A percentile compares a stretch with the other conserved stretches of the same genome.
Conservation (phyloP, 1,140 invertebrate species). For the Drosophila rhopaloa region DNA sequence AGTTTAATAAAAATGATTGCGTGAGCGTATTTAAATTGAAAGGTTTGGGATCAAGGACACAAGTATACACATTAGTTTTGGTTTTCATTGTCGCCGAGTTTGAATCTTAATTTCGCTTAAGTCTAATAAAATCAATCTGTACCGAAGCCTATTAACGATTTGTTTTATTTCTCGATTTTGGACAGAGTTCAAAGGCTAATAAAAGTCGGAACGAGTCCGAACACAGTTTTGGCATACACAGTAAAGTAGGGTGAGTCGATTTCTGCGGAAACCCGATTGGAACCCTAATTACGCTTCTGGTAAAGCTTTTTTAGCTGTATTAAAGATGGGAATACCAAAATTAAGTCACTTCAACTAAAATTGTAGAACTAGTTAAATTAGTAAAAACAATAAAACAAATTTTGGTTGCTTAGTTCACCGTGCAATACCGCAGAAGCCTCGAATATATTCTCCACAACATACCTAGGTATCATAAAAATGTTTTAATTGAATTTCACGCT, state of each 20-base stretch:
- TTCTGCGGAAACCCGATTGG: not conserved
- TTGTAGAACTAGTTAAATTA: too few relatives aligned
- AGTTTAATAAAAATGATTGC: slow-evolving; percentile 78
- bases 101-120: slow-evolving; percentile 18
- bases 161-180: slow-evolving; percentile 37
- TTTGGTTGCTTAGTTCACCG: too few relatives aligned
- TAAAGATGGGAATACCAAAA: too few relatives aligned
- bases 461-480: too few relatives aligned
- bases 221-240: slow-evolving; percentile 19
- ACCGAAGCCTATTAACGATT: slow-evolving; percentile 30
- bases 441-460: too few relatives aligned
- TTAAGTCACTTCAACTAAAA: too few relatives aligned
- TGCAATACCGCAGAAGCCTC: too few relatives aligned
- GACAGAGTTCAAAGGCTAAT: slow-evolving; percentile 24
- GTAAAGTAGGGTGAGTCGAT: not conserved
- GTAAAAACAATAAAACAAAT: too few relatives aligned
- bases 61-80: slow-evolving; percentile 30
- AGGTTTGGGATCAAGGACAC: slow-evolving; percentile 55
- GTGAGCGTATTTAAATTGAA: slow-evolving; percentile 56
- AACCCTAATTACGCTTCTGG: too few relatives aligned
- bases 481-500: too few relatives aligned
- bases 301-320: too few relatives aligned
- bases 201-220: slow-evolving; percentile 25
- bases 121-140: slow-evolving; percentile 43
- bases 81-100: slow-evolving; percentile 34